Base-by-base conservation (phyloP, 2,797 vertebrate species). In the Sebastes vulpes region DNA sequence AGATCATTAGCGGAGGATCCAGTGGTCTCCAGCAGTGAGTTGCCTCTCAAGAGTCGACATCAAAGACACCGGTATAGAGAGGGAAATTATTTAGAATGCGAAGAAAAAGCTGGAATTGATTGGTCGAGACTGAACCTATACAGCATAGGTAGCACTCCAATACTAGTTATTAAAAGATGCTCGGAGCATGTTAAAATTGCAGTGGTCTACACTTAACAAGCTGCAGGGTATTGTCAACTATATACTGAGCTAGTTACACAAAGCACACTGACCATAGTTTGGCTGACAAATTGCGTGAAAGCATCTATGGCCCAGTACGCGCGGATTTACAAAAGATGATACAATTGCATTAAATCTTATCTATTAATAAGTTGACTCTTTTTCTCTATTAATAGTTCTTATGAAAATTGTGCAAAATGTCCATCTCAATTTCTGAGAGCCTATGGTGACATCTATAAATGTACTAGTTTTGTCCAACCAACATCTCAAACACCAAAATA, bases 1-100 rank as follows among this genome's bases (percentile, higher is more conserved):
- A 91, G 90, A 94, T 96, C 92, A 94, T 95, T 95, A 95, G 92
- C 14, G 3, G 80, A 88, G 88, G 92, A 89, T 82, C 79, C 82
- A 84, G 88, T 79, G 88, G 90, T 88, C 90, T 92, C 90, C 85
- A 86, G 90, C 90, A 84, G 92, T 58, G 88, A 83, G 83, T 59
- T 74, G 89, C 79, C 85, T 94, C 94, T 94, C 92, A 63, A 88
- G 93, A 90, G 87, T 79, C 82, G 14, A 93, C 93, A 92, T 96
- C 94, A 96, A 95, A 96, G 90, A 85, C 67, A 18, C 61, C 53
- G 28, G 72, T 65, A 84, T 46, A 66, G 76, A 89, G 77, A 74
- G 82, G 78, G 79, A 88, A 86, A 82, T 89, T 9, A 89, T 88
- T 89, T 75, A 84, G 78, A 91, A 89, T 85, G 85, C 68, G 38